A percentile compares a stretch with the other conserved stretches of the same genome.
phyloP scores from a whole-genome alignment of 35 echinoderm and acorn worm species.

The Hemicentrotus pulcherrimus region DNA sequence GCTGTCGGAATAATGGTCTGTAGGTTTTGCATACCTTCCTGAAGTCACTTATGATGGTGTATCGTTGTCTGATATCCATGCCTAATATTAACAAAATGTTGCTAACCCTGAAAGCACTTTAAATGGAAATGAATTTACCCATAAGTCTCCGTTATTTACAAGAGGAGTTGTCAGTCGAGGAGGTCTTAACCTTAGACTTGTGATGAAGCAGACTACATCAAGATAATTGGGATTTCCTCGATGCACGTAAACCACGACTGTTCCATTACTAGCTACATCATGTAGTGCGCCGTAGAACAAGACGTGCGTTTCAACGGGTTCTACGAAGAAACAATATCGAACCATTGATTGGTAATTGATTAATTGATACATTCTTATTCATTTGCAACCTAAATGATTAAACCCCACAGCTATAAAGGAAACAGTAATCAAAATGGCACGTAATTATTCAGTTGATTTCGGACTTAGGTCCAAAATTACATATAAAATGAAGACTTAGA shows the following conservation, averaged over 20 bases:
- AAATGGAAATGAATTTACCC: neutral
- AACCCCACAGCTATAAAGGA: neutral
- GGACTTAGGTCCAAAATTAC: no score
- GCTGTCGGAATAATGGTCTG: neutral
- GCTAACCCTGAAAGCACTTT: no score
- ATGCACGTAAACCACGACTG: neutral
- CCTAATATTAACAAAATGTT: no score
- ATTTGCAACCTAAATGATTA: neutral
- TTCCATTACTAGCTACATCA: neutral
- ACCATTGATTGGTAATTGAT: neutral
- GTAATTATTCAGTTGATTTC: no score
- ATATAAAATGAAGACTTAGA: no score
- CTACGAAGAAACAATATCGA: neutral
- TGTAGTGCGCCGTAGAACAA: neutral
- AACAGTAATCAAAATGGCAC: neutral
- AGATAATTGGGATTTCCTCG: neutral
- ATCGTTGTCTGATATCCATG: no score
- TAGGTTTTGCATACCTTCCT: neutral
- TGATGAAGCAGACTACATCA: neutral
- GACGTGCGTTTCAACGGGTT: neutral
- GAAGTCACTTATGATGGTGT: neutral
- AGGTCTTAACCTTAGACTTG: neutral
- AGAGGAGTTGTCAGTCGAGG: neutral
- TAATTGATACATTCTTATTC: neutral
- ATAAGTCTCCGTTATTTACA: neutral